phyloP scores from a whole-genome alignment of 2,888 invertebrate genomes.

The Phengaris alcon region DNA sequence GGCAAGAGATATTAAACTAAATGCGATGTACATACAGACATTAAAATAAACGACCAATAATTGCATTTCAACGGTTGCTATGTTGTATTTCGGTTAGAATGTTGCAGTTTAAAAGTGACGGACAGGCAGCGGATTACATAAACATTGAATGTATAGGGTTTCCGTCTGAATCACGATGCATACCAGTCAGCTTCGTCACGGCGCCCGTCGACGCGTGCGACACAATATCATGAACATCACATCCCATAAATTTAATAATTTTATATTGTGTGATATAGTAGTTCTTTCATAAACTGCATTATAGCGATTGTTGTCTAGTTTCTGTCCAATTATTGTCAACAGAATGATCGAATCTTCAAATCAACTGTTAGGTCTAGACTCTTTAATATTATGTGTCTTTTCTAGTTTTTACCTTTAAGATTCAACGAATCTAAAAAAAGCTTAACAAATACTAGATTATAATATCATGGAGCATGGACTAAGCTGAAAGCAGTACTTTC shows the following conservation, averaged over 20 bases:
- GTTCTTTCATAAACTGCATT: neutral
- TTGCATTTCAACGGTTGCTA: constrained; percentile 40
- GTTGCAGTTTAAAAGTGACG: constrained; percentile 60
- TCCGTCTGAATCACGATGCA: constrained; percentile 77
- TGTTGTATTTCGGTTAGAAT: constrained; percentile 43
- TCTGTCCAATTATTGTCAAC: neutral
- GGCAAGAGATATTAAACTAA: neutral
- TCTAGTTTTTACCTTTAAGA: neutral
- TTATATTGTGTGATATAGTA: constrained; percentile 39
- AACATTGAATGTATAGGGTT: constrained; percentile 71
- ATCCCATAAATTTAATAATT: constrained; percentile 56
- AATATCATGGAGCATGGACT: neutral
- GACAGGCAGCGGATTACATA: constrained; percentile 69
- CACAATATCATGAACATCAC: constrained; percentile 65
- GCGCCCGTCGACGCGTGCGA: constrained; percentile 59
- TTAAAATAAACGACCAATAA: constrained; percentile 51
- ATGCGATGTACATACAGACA: constrained; percentile 36
- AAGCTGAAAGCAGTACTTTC: constrained; percentile 58
- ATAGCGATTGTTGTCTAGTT: neutral
- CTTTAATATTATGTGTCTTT: no score
- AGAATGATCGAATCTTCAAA: neutral
- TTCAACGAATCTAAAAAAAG: neutral
- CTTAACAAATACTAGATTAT: neutral
- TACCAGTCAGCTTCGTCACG: constrained; percentile 74
- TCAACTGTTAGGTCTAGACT: neutral